Conservation (phyloP, 2,888 invertebrate species). For the Nematopogon swammerdamellus region DNA sequence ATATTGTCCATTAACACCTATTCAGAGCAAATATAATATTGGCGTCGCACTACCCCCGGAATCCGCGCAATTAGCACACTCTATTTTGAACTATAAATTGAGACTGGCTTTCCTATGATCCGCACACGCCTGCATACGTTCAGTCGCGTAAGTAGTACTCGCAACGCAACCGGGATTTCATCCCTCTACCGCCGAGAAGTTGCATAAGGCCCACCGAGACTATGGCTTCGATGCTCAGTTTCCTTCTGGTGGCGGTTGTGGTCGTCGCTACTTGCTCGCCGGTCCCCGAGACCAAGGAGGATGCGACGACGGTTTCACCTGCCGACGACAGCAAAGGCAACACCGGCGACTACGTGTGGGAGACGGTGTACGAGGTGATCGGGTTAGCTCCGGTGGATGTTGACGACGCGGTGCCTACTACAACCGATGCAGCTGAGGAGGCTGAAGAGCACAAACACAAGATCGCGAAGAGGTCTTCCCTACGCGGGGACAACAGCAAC, state of each 20-base stretch:
- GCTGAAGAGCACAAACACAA: conserved; percentile 19
- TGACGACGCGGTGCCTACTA: conserved; percentile 15
- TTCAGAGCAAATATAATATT: neutral
- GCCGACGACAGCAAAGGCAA: conserved; percentile 16
- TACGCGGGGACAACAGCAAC: conserved; percentile 32
- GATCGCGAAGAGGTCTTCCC: conserved; percentile 30
- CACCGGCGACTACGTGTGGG: too few relatives aligned
- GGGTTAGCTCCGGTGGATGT: conserved; percentile 25
- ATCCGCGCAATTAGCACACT: neutral
- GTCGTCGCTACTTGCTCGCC: conserved; percentile 24
- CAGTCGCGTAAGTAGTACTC: too few relatives aligned
- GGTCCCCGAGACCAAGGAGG: conserved; percentile 18
- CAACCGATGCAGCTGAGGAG: conserved; percentile 17
- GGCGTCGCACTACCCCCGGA: too few relatives aligned
- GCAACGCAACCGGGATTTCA: conserved; percentile 20
- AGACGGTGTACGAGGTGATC: conserved; percentile 28
- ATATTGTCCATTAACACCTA: neutral
- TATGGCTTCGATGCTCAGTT: conserved; percentile 29
- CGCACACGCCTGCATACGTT: too few relatives aligned
- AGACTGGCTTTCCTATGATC: too few relatives aligned
- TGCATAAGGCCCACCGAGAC: conserved; percentile 23
- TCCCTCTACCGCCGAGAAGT: conserved; percentile 27
- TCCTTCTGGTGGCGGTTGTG: conserved; percentile 30
- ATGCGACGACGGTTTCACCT: conserved; percentile 18
- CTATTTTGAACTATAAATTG: neutral